phyloP scores from a whole-genome alignment of 2,888 invertebrate genomes.

The Andricus curvator region DNA sequence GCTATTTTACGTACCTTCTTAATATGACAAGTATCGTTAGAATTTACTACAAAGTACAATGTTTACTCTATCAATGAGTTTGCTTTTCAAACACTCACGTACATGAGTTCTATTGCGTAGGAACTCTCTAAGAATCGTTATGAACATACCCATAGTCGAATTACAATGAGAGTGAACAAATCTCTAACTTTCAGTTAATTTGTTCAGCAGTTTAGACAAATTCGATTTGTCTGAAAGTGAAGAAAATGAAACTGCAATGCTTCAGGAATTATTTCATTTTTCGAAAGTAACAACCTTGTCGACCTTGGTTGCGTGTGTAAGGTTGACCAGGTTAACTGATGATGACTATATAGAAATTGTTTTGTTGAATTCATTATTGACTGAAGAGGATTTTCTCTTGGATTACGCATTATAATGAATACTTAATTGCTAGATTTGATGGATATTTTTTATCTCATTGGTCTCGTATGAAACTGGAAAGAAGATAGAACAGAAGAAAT shows the following conservation, averaged over 20 bases:
- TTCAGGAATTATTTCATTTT: constrained; percentile 34
- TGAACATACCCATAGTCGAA: not conserved
- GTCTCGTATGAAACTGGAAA: not conserved
- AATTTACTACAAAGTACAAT: not conserved
- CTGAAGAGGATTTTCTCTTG: not conserved
- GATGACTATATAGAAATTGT: constrained; percentile 29
- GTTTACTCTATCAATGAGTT: not conserved
- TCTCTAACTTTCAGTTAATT: not conserved
- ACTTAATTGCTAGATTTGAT: no score
- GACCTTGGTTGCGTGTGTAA: constrained; percentile 36
- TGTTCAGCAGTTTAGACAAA: not conserved
- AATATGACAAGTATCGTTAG: not conserved
- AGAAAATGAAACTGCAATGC: constrained; percentile 21
- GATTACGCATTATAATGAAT: no score
- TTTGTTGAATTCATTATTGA: constrained; percentile 30
- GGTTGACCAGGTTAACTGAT: constrained; percentile 23
- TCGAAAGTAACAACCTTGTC: constrained; percentile 33
- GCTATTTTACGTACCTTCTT: not conserved
- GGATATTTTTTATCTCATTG: no score
- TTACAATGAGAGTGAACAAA: not conserved
- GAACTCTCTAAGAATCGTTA: not conserved
- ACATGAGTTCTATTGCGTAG: not conserved
- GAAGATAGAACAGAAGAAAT: not conserved
- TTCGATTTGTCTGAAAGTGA: constrained; percentile 3
- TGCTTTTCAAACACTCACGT: not conserved